Evolutionary conservation across 2,797 vertebrate species (phyloP), one percentile per base, ranked within the genome.

Genomic region (Gymnocypris eckloni): DNA sequence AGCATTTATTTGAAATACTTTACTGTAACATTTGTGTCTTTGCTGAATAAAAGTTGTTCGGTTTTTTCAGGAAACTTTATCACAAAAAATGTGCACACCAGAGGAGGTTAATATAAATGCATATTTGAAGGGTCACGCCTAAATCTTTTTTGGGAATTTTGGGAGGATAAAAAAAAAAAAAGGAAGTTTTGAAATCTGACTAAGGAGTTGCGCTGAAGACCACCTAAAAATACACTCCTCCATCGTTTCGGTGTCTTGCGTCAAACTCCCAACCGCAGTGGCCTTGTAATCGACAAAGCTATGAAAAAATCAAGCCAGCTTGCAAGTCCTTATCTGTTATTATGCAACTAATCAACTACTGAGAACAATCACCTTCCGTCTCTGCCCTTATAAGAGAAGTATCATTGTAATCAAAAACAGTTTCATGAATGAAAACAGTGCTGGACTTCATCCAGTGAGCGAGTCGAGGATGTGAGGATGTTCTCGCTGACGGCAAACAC

Each of bases 161-260:
- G 64, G 48, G 66, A 79, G 50, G 50, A 56, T 66, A 22, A 48
- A 56, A 85, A 50, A 81, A 52, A 81, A 70, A 86, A 70, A 79
- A 86, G 86, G 88, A 89, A 89, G 37, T 77, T 7, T 79, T 82
- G 56, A 82, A 71, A 75, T 81, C 82, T 89, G 88, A 89, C 88
- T 89, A 78, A 88, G 61, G 78, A 81, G 41, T 82, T 48, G 37
- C 8, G 4, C 39, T 75, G 56, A 64, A 33, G 73, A 81, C 79
- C 9, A 39, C 61, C 82, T 86, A 88, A 84, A 88, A 88, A 88
- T 88, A 88, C 41, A 56, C 54, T 25, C 25, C 69, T 25, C 25
- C 69, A 61, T 25, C 28, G 9, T 76, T 52, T 45, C 13, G 3
- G 15, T 28, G 18, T 75, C 77, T 86, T 86, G 52, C 67, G 28